phyloP scores from a whole-genome alignment of 30 jellyfish, hydroid and myxozoan genomes.

The Cassiopea xamachana region DNA sequence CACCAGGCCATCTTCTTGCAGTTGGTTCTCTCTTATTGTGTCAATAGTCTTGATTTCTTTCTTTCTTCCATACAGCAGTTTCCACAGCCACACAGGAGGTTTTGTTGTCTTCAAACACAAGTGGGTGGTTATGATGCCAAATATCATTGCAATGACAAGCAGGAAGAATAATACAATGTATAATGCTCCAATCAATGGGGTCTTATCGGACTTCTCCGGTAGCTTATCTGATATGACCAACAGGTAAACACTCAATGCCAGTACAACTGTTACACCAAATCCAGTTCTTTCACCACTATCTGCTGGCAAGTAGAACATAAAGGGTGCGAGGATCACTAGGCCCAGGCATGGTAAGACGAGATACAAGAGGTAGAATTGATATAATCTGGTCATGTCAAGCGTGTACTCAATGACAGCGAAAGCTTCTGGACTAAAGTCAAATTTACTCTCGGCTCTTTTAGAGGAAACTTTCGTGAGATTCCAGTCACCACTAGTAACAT shows the following conservation, averaged over 20 bases:
- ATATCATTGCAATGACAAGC: constrained; percentile 48
- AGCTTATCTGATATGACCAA: constrained; percentile 88
- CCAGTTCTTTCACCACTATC: constrained; percentile 95
- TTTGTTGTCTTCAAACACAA: constrained; percentile 45
- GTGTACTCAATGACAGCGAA: constrained; percentile 42
- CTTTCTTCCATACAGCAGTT: constrained; percentile 28
- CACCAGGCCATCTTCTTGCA: constrained; percentile 35
- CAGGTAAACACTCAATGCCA: constrained; percentile 86
- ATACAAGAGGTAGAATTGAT: constrained; percentile 68
- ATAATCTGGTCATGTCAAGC: constrained; percentile 46
- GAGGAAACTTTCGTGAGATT: constrained; percentile 16
- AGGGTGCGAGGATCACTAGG: constrained; percentile 55
- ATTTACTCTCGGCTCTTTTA: neutral
- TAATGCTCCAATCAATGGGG: constrained; percentile 82
- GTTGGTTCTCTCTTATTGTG: constrained; percentile 36
- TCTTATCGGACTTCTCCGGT: constrained; percentile 91
- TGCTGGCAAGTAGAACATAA: constrained; percentile 83
- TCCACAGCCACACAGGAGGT: constrained; percentile 72
- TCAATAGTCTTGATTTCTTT: neutral
- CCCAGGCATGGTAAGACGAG: constrained; percentile 83
- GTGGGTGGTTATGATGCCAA: constrained; percentile 54
- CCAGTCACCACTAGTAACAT: constrained; percentile 67
- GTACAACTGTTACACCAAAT: constrained; percentile 81
- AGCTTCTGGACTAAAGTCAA: constrained; percentile 59
- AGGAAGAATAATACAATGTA: constrained; percentile 66